A percentile compares a stretch with the other conserved stretches of the same genome.
Evolutionary conservation across 2,888 invertebrate species (phyloP).

Genomic region (Acanthacorydalis orientalis): DNA sequence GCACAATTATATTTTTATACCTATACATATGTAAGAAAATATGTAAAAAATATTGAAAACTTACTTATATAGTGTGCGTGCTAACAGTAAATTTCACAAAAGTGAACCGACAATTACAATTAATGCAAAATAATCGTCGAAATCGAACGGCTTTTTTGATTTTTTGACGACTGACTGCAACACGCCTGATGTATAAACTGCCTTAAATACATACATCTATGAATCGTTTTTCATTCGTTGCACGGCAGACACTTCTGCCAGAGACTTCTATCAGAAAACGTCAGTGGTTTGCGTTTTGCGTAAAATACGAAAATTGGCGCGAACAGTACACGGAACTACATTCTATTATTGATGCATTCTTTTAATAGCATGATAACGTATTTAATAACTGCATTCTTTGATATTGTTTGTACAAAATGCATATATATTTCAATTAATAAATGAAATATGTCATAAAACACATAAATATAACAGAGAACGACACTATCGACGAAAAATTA

Average conservation of each 20-base stretch:
- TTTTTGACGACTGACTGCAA: conserved; percentile 19
- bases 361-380: too few species aligned
- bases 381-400: too few species aligned
- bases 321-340: too few species aligned
- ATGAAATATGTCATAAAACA: too few species aligned
- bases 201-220: conserved; percentile 13
- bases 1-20: neutral
- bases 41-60: neutral
- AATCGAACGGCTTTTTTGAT: conserved; percentile 16
- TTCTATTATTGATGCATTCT: too few species aligned
- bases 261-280: conserved; percentile 26
- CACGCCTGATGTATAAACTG: conserved; percentile 18
- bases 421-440: too few species aligned
- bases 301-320: neutral
- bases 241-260: conserved; percentile 25
- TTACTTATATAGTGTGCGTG: neutral
- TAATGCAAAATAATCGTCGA: too few species aligned
- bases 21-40: too few species aligned
- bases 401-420: too few species aligned
- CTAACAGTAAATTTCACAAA: neutral
- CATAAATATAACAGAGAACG: too few species aligned
- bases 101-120: neutral
- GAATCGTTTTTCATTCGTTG: conserved; percentile 17
- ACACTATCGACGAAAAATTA: too few species aligned
- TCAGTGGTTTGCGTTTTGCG: conserved; percentile 3